Base-by-base conservation (phyloP, 2,888 invertebrate genomes). In the Pegoplata infirma region DNA sequence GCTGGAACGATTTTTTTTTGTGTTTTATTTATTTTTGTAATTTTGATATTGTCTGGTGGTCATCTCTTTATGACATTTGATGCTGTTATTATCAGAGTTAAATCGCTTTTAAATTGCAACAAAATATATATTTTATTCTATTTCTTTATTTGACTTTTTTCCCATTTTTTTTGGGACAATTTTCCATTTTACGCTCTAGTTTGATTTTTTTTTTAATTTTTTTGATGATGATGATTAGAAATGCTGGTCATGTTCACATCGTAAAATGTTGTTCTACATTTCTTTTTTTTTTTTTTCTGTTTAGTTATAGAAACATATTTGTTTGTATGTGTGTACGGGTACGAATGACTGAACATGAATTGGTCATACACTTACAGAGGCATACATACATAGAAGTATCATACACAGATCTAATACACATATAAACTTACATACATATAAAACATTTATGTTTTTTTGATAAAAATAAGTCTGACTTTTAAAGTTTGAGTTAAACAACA, bases 41-140 rank as follows among this genome's bases (percentile, higher is more conserved):
- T 19, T 6, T 16, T 12, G 5, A 51, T 21, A 14, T 32, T 32
- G 19, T 25, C 66, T n/a, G 14, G 4, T 16, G 64, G 77, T 61
- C 59, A 71, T 66, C 49, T 49, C 6, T 64, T 59, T 40, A 73
- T 69, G 46, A 36, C 46, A 59, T 77, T 61, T 75, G 14, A 64
- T 76, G 67, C 53, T 75, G 69, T 74, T 76, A 73, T 73, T 73
- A 68, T 74, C 53, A 58, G 69, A 76, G 64, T 72, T 67, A 78
- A 78, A 81, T 78, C 58, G 80, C 72, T 81, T 80, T 78, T 66
- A 73, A 76, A 80, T 80, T 78, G 80, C 81, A 79, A 67, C 68
- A 56, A 76, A 47, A 69, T 75, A 21, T 21, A 3, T 23, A 56
- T 69, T 69, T 75, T 21, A 56, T 55, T 68, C 46, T 40, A 55